Percentiles rank a stretch among this genome's conserved stretches.
Conservation (phyloP, 2,888 invertebrate genomes). For the Caenorhabditis sp. region DNA sequence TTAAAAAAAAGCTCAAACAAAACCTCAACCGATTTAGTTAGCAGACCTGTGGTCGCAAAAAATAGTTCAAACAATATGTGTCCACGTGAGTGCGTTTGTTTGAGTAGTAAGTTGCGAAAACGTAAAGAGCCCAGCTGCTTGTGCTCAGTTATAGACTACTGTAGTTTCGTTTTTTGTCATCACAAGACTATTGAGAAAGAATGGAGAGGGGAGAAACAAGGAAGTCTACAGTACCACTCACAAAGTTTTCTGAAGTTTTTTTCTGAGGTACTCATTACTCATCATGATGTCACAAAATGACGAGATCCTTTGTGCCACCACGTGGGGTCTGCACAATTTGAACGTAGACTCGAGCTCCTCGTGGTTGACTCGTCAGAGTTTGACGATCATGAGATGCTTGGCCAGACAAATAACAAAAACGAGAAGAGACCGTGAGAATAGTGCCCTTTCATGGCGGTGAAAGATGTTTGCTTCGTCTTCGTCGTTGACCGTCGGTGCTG, state of each 20-base stretch:
- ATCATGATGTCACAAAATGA: slow-evolving; percentile 26
- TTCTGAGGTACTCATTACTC: neutral
- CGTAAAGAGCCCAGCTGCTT: slow-evolving; percentile 34
- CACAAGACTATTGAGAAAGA: too few relatives aligned
- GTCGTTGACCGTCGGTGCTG: neutral
- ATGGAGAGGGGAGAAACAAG: too few relatives aligned
- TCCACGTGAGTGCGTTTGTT: slow-evolving; percentile 45
- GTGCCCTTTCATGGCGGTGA: slow-evolving; percentile 20
- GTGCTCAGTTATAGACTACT: too few relatives aligned
- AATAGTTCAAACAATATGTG: slow-evolving; percentile 47
- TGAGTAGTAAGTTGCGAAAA: slow-evolving; percentile 22
- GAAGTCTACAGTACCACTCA: too few relatives aligned
- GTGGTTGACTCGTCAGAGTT: slow-evolving; percentile 40
- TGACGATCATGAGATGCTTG: slow-evolving; percentile 37
- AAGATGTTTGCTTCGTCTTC: slow-evolving; percentile 6
- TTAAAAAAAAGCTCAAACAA: slow-evolving; percentile 47
- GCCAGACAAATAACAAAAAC: slow-evolving; percentile 44
- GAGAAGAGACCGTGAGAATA: slow-evolving; percentile 42
- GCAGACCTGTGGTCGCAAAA: slow-evolving; percentile 48
- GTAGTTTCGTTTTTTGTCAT: too few relatives aligned
- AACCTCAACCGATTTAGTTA: slow-evolving; percentile 28
- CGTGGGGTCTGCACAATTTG: slow-evolving; percentile 39
- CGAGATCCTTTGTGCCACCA: slow-evolving; percentile 23
- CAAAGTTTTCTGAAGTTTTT: too few relatives aligned
- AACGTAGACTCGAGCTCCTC: slow-evolving; percentile 44